Percentiles rank a stretch among this genome's conserved stretches.
These are phyloP conservation scores for Uria lomvia DNA, from an alignment of 2,113 vertebrate species.

Conservation along the genomic window DNA sequence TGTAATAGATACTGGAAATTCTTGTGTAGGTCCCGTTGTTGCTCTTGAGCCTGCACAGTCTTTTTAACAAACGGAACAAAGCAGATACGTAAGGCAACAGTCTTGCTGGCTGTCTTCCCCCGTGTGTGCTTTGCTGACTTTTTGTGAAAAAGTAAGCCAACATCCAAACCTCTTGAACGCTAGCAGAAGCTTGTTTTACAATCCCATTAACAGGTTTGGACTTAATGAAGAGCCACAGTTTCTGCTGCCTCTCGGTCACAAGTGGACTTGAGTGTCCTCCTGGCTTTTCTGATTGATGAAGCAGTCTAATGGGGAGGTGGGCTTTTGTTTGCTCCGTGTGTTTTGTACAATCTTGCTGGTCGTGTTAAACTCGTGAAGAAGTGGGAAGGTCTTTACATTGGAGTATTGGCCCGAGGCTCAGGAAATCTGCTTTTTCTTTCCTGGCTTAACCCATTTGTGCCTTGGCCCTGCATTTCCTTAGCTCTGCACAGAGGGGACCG, in stretches of 20 bases:
- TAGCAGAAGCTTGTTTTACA: background rate
- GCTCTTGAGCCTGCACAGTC: background rate
- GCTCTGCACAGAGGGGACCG: background rate
- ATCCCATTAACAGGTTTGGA: background rate
- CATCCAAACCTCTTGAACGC: background rate
- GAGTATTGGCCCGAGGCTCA: background rate
- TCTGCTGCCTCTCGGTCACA: background rate
- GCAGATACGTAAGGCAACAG: background rate
- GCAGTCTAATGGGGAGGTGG: background rate
- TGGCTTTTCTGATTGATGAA: background rate
- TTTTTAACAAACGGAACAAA: background rate
- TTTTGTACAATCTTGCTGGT: background rate
- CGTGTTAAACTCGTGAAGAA: accelerated
- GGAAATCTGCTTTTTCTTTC: background rate
- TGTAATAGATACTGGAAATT: background rate
- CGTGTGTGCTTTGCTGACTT: background rate
- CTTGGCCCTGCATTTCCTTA: background rate
- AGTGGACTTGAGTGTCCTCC: background rate
- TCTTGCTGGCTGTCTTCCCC: background rate
- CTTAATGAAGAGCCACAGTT: background rate
- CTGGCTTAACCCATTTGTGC: background rate
- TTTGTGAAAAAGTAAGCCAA: background rate
- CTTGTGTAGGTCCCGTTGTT: background rate
- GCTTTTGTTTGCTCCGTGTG: background rate
- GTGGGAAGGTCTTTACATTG: background rate